Evolutionary conservation across 2,888 invertebrate genomes (phyloP), one percentile per base, ranked within the genome.

Genomic region (Liposcelis brunnea): DNA sequence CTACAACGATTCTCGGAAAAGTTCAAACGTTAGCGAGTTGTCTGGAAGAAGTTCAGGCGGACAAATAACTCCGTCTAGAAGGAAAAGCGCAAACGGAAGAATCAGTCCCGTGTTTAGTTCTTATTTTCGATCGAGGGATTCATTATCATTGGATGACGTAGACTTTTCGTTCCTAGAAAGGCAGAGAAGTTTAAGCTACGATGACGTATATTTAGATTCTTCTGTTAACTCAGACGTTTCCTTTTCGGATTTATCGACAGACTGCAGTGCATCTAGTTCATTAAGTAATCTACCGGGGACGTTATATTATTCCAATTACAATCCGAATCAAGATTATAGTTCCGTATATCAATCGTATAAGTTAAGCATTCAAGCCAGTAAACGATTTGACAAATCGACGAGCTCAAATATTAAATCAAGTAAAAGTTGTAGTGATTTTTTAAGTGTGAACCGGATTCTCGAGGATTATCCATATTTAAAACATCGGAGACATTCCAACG

Each of bases 341-440:
- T 18, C 40, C 15, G 12, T 21, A 12, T 19, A 40, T n/a, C 40
- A 40, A 10, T n/a, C 40, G 7, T 40, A 18, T 19, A 14, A 21
- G n/a, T 26, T 26, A 26, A 26, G 26, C 26, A 8, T 26, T 8
- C 5, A 26, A 26, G 26, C 26, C 8, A 26, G 8, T 6, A 26
- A 26, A 8, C 26, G 26, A 8, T 26, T 26, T 26, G 26, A 26
- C 26, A 26, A 26, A 26, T 26, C 26, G 4, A 14, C 16, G 7
- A 40, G 11, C 21, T 5, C 12, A 14, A 40, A 40, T 21, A 40
- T 40, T 19, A 40, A 40, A 40, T 21, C 40, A 16, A 40, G 40
- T 19, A 40, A 40, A 40, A 40, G 40, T 19, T 40, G 40, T 18
- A 40, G 40, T 40, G 40, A 40, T 40, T 40, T 40, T 21, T 21